These are phyloP conservation scores for Crioceris asparagi DNA, from an alignment of 2,888 invertebrate species.

Conservation along the genomic window DNA sequence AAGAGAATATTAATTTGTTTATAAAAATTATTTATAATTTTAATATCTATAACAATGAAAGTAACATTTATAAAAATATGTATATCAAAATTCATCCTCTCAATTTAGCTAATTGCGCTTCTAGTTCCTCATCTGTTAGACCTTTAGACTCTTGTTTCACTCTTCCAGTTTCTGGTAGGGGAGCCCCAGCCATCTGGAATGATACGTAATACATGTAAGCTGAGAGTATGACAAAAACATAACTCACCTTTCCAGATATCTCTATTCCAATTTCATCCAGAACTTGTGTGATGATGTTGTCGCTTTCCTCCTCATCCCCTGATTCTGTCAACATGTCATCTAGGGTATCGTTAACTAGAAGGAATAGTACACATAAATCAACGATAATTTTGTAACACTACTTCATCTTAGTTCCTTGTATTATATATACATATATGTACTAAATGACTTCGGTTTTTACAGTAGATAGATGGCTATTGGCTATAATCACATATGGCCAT, in stretches of 20 bases:
- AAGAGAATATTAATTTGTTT: too few relatives aligned
- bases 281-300: slow-evolving; percentile 79
- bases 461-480: too few relatives aligned
- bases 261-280: slow-evolving; percentile 97
- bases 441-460: too few relatives aligned
- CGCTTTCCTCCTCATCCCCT: slow-evolving; percentile 82
- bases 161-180: slow-evolving; percentile 48
- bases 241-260: slow-evolving; percentile 72
- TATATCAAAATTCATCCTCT: slow-evolving; percentile 20
- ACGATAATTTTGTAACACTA: too few relatives aligned
- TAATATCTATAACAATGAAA: too few relatives aligned
- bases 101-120: slow-evolving; percentile 55
- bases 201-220: neutral
- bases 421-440: too few relatives aligned
- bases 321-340: slow-evolving; percentile 84
- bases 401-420: too few relatives aligned
- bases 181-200: slow-evolving; percentile 53
- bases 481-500: too few relatives aligned
- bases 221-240: too few relatives aligned
- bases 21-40: too few relatives aligned
- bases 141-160: slow-evolving; percentile 39
- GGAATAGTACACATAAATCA: too few relatives aligned
- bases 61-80: too few relatives aligned
- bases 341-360: slow-evolving; percentile 75
- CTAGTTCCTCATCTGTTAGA: slow-evolving; percentile 57